Percentiles rank a stretch among this genome's conserved stretches.
Conservation (phyloP, 1,140 invertebrate genomes). For the Panulirus ornatus region DNA sequence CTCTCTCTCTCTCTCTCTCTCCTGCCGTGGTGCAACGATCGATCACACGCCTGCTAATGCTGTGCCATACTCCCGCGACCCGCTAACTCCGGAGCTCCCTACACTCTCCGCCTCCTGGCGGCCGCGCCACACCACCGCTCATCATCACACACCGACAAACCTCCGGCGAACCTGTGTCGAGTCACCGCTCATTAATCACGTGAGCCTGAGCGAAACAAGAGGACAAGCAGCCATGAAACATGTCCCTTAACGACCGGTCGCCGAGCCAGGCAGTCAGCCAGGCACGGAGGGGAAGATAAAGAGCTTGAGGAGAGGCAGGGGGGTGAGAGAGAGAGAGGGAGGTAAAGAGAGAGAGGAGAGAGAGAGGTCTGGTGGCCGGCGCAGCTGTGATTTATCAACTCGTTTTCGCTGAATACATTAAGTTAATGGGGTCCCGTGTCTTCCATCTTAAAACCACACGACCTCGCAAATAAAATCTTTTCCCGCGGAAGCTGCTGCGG, state of each 20-base stretch:
- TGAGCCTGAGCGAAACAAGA: constrained; percentile 54
- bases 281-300: constrained; percentile 32
- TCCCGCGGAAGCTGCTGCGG: constrained; percentile 1
- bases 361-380: constrained; percentile 1
- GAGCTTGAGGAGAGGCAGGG: background rate
- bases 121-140: background rate
- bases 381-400: constrained; percentile 61
- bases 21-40: constrained; percentile 5
- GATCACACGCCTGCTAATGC: constrained; percentile 49
- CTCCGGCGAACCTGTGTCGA: constrained; percentile 21
- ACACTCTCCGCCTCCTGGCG: background rate
- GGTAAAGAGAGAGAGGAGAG: background rate
- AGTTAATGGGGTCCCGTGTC: constrained; percentile 60
- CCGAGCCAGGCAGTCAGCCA: constrained; percentile 14
- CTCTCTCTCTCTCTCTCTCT: constrained; percentile 1
- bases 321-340: background rate
- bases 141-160: constrained; percentile 3
- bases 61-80: constrained; percentile 38
- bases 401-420: constrained; percentile 67
- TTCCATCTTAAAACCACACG: constrained; percentile 58
- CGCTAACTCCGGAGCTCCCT: constrained; percentile 33
- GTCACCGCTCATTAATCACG: constrained; percentile 51
- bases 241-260: constrained; percentile 56
- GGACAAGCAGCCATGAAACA: constrained; percentile 56
- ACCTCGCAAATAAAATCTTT: constrained; percentile 16